phyloP scores from a whole-genome alignment of 2,113 vertebrate species.

The Leptodactylus fuscus region DNA sequence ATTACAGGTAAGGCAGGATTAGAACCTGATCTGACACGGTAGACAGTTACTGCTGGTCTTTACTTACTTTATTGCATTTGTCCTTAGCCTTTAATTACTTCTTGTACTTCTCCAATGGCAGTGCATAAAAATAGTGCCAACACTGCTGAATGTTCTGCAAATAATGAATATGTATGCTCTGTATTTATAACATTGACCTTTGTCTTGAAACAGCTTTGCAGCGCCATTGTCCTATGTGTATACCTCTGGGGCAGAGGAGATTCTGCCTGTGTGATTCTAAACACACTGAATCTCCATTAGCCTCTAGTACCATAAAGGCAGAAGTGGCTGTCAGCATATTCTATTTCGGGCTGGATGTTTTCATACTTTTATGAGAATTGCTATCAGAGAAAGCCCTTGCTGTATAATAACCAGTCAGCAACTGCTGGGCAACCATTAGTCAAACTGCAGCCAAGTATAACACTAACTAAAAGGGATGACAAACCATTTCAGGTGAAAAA shows the following conservation, averaged over 20 bases:
- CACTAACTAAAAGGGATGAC: constrained; percentile 39
- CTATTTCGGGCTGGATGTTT: constrained; percentile 8
- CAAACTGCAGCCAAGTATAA: constrained; percentile 29
- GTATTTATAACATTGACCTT: constrained; percentile 23
- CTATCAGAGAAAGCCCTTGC: not conserved
- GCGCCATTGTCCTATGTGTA: not conserved
- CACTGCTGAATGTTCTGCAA: not conserved
- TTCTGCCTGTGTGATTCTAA: not conserved
- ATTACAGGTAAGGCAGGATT: not conserved
- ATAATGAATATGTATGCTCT: constrained; percentile 20
- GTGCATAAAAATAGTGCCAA: not conserved
- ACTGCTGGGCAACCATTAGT: constrained; percentile 22
- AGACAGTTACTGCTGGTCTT: too few relatives aligned
- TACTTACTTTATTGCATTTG: not conserved
- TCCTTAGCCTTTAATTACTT: not conserved
- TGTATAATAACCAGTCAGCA: constrained; percentile 37
- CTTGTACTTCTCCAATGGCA: not conserved
- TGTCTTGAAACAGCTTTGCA: not conserved
- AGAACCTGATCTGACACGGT: not conserved
- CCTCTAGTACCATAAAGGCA: not conserved
- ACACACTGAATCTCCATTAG: constrained; percentile 21
- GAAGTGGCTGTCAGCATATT: constrained; percentile 14
- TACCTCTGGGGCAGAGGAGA: not conserved
- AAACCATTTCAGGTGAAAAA: constrained; percentile 47
- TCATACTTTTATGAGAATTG: constrained; percentile 10